Base-by-base conservation (phyloP, 2,797 vertebrate species). In the Hippopotamyrus pictus region DNA sequence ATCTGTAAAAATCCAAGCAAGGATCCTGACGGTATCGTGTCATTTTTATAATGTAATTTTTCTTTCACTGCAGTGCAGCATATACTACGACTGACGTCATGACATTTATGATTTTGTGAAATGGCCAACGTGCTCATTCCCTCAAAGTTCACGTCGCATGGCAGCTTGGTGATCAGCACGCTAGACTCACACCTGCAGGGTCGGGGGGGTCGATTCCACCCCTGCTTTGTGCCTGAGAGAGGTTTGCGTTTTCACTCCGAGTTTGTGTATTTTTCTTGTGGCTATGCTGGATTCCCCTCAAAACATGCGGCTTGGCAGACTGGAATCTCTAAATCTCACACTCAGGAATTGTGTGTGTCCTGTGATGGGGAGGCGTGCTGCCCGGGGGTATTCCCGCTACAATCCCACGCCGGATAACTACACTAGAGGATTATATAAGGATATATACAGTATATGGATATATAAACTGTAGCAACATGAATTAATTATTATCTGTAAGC, bases 1-100 rank as follows among this genome's bases (percentile, higher is more conserved):
- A 29, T 57, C 51, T 41, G 85, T 25, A 87, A 87, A 86, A 87
- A n/a, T 59, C 25, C 85, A 87, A 57, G 51, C 29, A 37, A 87
- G 17, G 46, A 29, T 29, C 46, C 12, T 51, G 83, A 25, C 1
- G 85, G 14, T 8, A 87, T 17, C 33, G 29, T 87, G 12, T 87
- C 33, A 87, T 87, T 59, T 87, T 87, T 59, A 57, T 57, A 57
- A 25, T 54, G 57, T 33, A 9, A 41, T 59, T 87, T 59, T 41
- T 37, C 17, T 59, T 59, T 59, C n/a, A 17, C 85, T 0, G 17
- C 53, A 14, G 6, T 57, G 51, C 9, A 37, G 51, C 29, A 37
- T 87, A n/a, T 87, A 87, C 48, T 29, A 29, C 48, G 25, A 22
- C 82, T 48, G 48, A 84, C 9, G 7, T 48, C 82, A 51, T 84